Conservation (phyloP, 2,888 invertebrate genomes). For the Lordiphosa andalusiaca region DNA sequence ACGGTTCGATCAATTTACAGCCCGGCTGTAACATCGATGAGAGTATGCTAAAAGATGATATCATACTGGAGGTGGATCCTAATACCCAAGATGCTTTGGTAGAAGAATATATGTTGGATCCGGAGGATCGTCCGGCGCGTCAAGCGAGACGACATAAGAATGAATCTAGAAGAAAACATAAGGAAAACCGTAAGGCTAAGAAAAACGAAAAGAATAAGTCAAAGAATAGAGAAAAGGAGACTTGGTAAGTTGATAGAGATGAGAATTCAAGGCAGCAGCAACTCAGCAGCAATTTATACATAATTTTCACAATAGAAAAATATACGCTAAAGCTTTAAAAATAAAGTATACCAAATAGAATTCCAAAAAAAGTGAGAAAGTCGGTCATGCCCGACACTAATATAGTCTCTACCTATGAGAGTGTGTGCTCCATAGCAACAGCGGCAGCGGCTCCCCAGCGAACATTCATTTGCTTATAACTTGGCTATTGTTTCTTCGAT, state of each 20-base stretch:
- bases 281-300: not conserved
- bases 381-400: too few species aligned
- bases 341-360: too few species aligned
- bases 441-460: too few species aligned
- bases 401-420: too few species aligned
- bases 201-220: not conserved
- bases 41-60: conserved; percentile 2
- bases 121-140: conserved; percentile 33
- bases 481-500: too few species aligned
- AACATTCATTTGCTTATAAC: too few species aligned
- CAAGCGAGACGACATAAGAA: conserved; percentile 2
- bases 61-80: not conserved
- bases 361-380: too few species aligned
- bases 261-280: too few species aligned
- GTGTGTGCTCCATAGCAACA: too few species aligned
- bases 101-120: conserved; percentile 5
- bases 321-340: too few species aligned
- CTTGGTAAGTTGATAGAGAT: conserved; percentile 1
- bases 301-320: too few species aligned
- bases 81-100: conserved; percentile 6
- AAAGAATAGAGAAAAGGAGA: not conserved
- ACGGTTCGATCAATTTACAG: conserved; percentile 66
- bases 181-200: not conserved
- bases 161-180: not conserved
- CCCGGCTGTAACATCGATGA: conserved; percentile 26